Evolutionary conservation across 2,888 invertebrate genomes (phyloP), one percentile per base, ranked within the genome.

Genomic region (Empis livida): DNA sequence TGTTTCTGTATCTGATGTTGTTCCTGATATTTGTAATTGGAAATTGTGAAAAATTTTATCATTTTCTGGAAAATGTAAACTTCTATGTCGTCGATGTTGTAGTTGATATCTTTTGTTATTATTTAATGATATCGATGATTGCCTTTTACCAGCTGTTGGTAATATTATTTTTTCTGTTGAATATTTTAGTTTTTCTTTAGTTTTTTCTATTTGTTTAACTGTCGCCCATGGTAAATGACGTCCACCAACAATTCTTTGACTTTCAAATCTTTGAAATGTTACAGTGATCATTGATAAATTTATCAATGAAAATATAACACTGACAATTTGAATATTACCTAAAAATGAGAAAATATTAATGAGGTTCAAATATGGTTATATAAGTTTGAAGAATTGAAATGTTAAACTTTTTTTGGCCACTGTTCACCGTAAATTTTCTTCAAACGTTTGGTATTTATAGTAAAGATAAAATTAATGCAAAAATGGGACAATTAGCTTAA

Each of bases 211-310:
- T 53, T 71, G 67, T n/a, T 65, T 61, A 3, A 63, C 59, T 43
- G 70, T 72, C 17, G 75, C 75, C 87, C 87, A 88, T 2, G 86
- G 86, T n/a, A 23, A 20, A 63, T 85, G 81, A 59, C 74, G 75
- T 42, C 79, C 75, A 1, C 86, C 86, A 45, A 78, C 77, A 31
- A 82, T 60, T 57, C 83, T 82, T 67, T 87, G 85, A 54, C 84
- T 79, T 67, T 85, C 85, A 60, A 86, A 86, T 59, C 85, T 75
- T 65, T 86, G 81, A 59, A 82, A 87, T 20, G 77, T 71, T 23
- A 82, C 77, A 14, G 84, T 82, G 37, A 81, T 79, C 47, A 78
- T 75, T 1, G 86, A 79, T 71, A 86, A 72, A 59, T 82, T 75
- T 23, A 81, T 71, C 32, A 82, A 71, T 3, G 84, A 82, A 53